Evolutionary conservation across 2,888 invertebrate genomes (phyloP), one percentile per base, ranked within the genome.

Genomic region (Halictus ligatus): DNA sequence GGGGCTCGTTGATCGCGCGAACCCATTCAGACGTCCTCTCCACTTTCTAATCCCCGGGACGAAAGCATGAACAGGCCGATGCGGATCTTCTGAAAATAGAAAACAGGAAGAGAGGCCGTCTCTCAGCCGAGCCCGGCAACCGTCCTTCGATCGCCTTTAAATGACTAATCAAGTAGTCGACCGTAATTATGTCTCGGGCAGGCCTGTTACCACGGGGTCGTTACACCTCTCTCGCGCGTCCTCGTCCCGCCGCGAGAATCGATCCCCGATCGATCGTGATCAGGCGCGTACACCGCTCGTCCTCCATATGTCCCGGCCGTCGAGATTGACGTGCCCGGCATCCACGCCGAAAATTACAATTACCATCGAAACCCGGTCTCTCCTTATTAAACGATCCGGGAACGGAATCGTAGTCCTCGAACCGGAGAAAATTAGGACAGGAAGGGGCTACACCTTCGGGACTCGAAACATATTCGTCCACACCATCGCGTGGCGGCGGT

Each of bases 131-230:
- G 12, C 58, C 58, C 25, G 48, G 21, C 83, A 67, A 58, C 73
- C 78, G 43, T 35, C 71, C 78, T 58, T 35, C 71, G 75, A 25
- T 78, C 43, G 35, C 43, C 50, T 73, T 67, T 75, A 86, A 87
- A 86, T 83, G 80, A 86, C 87, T 83, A 87, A 87, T 87, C 80
- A 76, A 87, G 75, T 60, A 64, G 86, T 83, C 81, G 35, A 29
- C 80, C 75, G 50, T 83, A 86, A 86, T 87, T 83, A 80, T 77
- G 64, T 71, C 80, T 69, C 46, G 46, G 46, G 29, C 69, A 15
- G 48, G 48, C 35, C 35, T 43, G 46, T 58, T 69, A 60, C 40
- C 40, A 18, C 50, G 64, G 35, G 35, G 73, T 67, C 64, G 73
- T 35, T 72, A 18, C 78, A 54, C 21, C 69, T 79, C 72, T 73